Base-by-base conservation (phyloP, 2,888 invertebrate species). In the Erynnis tages region DNA sequence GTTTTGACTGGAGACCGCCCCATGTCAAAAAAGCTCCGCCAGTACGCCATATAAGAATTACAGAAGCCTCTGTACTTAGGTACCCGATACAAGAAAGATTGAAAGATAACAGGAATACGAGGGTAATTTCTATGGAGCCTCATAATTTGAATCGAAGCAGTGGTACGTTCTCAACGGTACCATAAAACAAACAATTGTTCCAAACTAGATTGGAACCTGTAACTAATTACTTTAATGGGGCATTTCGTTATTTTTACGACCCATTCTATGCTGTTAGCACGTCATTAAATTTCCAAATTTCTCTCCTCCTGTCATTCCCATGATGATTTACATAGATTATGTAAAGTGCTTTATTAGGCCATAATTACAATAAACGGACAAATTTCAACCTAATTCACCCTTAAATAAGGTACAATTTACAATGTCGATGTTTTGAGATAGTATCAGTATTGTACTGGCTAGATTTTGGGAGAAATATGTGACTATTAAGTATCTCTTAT, bases 61-160 rank as follows among this genome's bases (percentile, higher is more conserved):
- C n/a, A n/a, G n/a, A n/a, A n/a, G 27, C 7, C 10, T n/a, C n/a
- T 27, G 2, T 10, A 1, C 2, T 27, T 6, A 25, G 5, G 6
- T 25, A 37, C 21, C 11, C 11, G 13, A 13, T 13, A n/a, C n/a
- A 14, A 25, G 4, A n/a, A 4, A 27, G 5, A 1, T 6, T 11
- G 5, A 1, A 6, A 8, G 3, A 1, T 32, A 14, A 7, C 13
- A 1, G 14, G 7, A 8, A 14, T 8, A 34, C 16, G 11, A 4
- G 11, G 4, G 1, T 13, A 32, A 19, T 14, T 14, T 32, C 79
- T 77, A 79, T 55, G 53, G 53, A 54, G 61, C 63, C 60, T 60
- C 58, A 61, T 61, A 59, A 41, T 35, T 34, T 17, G 29, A 34
- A 41, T 11, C 29, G 11, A 21, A 30, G 29, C 11, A 32, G 8